phyloP scores from a whole-genome alignment of 2,113 vertebrate species.

The Eonycteris spelaea region DNA sequence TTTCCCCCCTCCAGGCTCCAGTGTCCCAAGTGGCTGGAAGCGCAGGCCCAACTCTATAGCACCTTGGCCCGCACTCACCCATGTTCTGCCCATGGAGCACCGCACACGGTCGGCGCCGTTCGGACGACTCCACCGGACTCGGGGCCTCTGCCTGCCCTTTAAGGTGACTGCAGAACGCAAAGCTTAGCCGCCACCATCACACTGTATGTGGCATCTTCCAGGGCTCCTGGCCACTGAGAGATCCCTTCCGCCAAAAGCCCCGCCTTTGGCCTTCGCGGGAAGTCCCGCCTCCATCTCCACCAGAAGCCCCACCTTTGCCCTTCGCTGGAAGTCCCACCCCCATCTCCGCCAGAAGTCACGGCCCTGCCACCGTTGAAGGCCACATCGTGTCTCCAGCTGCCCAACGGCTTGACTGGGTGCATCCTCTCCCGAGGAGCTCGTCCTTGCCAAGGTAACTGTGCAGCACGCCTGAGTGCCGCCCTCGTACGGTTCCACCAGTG shows the following conservation, averaged over 20 bases:
- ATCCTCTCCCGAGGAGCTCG: fast-evolving
- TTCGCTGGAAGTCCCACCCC: no score
- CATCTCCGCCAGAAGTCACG: no score
- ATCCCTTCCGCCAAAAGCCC: background rate
- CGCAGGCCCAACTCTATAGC: background rate
- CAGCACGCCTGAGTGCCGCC: fast-evolving
- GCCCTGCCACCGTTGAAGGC: no score
- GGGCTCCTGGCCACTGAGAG: fast-evolving
- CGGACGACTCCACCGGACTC: background rate
- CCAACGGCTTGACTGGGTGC: no score
- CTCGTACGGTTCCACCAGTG: fast-evolving
- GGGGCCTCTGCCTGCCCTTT: conserved; percentile 2
- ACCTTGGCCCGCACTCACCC: conserved; percentile 80
- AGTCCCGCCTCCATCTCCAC: background rate
- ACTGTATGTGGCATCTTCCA: background rate
- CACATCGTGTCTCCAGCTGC: fast-evolving
- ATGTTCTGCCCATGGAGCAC: conserved; percentile 88
- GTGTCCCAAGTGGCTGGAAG: background rate
- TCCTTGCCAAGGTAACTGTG: background rate
- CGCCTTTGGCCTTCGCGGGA: background rate
- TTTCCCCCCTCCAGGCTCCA: background rate
- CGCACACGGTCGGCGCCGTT: conserved; percentile 83
- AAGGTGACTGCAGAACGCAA: conserved; percentile 18
- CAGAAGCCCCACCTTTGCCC: no score
- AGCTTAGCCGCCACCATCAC: background rate